phyloP scores from a whole-genome alignment of 2,113 vertebrate genomes.

The Hemicordylus capensis region DNA sequence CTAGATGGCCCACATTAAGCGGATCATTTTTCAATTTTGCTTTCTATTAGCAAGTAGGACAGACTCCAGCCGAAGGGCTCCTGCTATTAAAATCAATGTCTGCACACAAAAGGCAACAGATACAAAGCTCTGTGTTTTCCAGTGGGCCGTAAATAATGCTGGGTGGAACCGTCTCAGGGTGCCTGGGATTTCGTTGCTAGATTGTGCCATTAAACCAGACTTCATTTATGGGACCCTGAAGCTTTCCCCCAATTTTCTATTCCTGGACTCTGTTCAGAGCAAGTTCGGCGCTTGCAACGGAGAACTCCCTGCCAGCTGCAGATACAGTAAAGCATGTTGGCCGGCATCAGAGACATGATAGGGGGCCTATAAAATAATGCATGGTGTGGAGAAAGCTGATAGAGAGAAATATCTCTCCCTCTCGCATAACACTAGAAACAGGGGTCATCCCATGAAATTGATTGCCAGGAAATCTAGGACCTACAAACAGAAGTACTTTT shows the following conservation, averaged over 20 bases:
- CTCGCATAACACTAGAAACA: too few relatives aligned
- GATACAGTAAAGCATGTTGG: neutral
- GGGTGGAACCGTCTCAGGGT: rapidly evolving
- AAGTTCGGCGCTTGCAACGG: rapidly evolving
- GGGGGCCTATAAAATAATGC: too few relatives aligned
- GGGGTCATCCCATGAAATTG: too few relatives aligned
- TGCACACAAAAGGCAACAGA: neutral
- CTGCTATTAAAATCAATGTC: slow-evolving; percentile 36
- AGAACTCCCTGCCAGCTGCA: rapidly evolving
- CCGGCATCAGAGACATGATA: too few relatives aligned
- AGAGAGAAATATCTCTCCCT: too few relatives aligned
- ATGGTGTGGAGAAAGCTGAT: too few relatives aligned
- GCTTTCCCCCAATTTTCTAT: neutral
- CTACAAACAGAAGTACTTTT: too few relatives aligned
- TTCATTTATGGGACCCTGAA: neutral
- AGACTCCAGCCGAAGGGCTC: slow-evolving; percentile 3
- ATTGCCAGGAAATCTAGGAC: too few relatives aligned
- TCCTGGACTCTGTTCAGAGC: neutral
- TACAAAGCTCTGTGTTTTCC: neutral
- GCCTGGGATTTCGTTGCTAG: rapidly evolving
- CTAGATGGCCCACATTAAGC: rapidly evolving
- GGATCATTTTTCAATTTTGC: neutral
- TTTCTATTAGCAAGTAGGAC: rapidly evolving
- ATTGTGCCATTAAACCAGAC: rapidly evolving
- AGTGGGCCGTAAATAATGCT: neutral